A percentile compares a stretch with the other conserved stretches of the same genome.
phyloP scores from a whole-genome alignment of 1,140 invertebrate genomes.

The Pissodes strobi region DNA sequence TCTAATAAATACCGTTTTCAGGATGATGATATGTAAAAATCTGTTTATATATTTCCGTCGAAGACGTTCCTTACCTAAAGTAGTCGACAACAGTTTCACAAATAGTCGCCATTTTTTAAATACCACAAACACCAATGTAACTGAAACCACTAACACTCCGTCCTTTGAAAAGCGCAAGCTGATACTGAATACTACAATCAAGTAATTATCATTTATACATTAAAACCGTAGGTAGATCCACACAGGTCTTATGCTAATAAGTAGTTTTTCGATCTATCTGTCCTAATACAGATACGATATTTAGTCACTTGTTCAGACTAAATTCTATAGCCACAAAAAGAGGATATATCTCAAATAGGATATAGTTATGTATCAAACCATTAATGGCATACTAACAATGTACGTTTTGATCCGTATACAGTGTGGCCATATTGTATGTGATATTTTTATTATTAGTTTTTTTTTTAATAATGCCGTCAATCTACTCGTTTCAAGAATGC shows the following conservation, averaged over 20 bases:
- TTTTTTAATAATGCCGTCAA: too few species aligned
- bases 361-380: too few species aligned
- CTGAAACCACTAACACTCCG: neutral
- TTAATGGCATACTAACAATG: too few species aligned
- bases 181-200: neutral
- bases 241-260: constrained; percentile 20
- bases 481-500: too few species aligned
- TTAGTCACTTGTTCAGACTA: too few species aligned
- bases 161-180: neutral
- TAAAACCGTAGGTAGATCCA: constrained; percentile 5
- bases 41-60: too few species aligned
- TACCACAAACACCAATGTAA: neutral
- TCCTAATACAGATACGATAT: constrained; percentile 9
- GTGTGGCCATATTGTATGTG: too few species aligned
- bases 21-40: neutral
- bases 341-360: too few species aligned
- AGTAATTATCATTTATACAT: constrained; percentile 10
- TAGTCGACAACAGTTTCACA: constrained; percentile 18
- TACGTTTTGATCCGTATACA: too few species aligned
- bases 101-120: constrained; percentile 9
- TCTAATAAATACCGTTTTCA: too few species aligned
- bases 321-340: too few species aligned
- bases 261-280: constrained; percentile 9
- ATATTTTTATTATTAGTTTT: too few species aligned
- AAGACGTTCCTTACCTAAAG: constrained; percentile 19